Evolutionary conservation across 1,140 invertebrate species (phyloP).

Genomic region (Sinonovacula constricta): DNA sequence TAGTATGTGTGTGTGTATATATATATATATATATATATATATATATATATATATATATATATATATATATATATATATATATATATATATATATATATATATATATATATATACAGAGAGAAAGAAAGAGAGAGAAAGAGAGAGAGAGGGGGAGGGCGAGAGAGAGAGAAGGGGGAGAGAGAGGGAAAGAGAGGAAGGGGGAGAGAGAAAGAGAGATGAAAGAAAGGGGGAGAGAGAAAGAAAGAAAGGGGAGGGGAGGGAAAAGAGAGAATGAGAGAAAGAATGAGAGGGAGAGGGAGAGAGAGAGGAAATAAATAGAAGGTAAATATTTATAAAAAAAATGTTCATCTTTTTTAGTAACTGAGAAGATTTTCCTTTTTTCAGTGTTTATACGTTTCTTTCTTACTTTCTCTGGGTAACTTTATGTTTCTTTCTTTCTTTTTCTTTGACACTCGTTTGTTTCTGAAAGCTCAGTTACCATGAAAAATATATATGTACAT

Average conservation of each 20-base stretch:
- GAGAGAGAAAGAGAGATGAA: neutral
- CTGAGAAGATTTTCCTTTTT: too few species aligned
- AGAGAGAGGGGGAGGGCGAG: neutral
- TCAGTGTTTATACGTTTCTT: too few species aligned
- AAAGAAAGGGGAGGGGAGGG: neutral
- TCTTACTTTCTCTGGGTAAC: too few species aligned
- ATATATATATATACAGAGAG: neutral
- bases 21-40: neutral
- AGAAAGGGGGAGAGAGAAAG: neutral
- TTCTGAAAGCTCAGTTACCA: too few species aligned
- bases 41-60: neutral
- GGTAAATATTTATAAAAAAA: neutral
- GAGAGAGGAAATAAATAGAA: neutral
- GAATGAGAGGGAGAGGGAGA: neutral
- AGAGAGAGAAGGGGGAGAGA: neutral
- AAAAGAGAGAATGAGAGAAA: neutral
- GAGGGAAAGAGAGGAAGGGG: too few species aligned
- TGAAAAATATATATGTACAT: too few species aligned
- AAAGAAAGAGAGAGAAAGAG: neutral
- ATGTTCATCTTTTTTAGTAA: too few species aligned
- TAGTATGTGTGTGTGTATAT: neutral
- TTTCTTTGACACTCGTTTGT: too few species aligned
- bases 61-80: neutral
- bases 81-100: neutral
- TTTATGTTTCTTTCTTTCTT: too few species aligned